Evolutionary conservation across 2,888 invertebrate genomes (phyloP).

Genomic region (Rhogogaster chlorosoma): DNA sequence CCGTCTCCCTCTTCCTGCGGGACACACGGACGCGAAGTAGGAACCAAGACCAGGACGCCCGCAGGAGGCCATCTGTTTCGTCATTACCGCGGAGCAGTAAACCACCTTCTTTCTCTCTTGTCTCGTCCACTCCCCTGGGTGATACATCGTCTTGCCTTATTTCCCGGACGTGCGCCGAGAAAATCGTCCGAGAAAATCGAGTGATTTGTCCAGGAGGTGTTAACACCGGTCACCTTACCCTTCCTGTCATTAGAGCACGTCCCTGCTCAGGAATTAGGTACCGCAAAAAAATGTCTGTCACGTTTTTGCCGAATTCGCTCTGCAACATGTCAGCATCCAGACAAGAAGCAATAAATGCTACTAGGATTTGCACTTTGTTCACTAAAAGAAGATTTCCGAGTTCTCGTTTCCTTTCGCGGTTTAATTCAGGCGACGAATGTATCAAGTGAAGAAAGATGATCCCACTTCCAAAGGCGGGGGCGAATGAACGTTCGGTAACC

Average conservation of each 20-base stretch:
- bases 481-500: slow-evolving; percentile 2
- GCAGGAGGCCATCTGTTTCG: slow-evolving; percentile 77
- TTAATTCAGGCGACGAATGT: not conserved
- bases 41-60: slow-evolving; percentile 59
- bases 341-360: not conserved
- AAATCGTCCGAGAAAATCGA: slow-evolving; percentile 77
- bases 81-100: slow-evolving; percentile 77
- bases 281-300: slow-evolving; percentile 17
- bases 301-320: not conserved
- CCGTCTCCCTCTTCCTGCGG: slow-evolving; percentile 69
- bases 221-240: slow-evolving; percentile 66
- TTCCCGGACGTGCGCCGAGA: slow-evolving; percentile 76
- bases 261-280: not conserved
- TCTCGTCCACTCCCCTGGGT: slow-evolving; percentile 75
- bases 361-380: not conserved
- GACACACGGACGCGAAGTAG: slow-evolving; percentile 62
- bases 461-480: not conserved
- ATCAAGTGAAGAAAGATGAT: not conserved
- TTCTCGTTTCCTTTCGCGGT: not conserved
- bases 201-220: slow-evolving; percentile 77
- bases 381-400: not conserved
- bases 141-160: slow-evolving; percentile 78
- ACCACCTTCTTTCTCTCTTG: slow-evolving; percentile 67
- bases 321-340: not conserved
- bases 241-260: slow-evolving; percentile 15